phyloP scores from a whole-genome alignment of 2,888 invertebrate species.

The Plagodis dolabraria region DNA sequence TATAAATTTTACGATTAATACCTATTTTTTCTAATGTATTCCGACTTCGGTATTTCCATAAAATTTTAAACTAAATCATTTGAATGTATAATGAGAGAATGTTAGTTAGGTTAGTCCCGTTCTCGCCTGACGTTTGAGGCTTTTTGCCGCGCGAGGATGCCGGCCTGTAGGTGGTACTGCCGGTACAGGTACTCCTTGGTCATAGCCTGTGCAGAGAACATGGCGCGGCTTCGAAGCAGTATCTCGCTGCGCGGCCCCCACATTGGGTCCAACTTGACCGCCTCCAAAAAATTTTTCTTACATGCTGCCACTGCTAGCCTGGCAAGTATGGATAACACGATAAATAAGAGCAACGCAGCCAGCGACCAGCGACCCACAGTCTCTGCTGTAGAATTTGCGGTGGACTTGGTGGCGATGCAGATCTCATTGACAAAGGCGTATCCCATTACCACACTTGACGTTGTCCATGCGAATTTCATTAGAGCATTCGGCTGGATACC shows the following conservation, averaged over 20 bases:
- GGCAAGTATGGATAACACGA: conserved; percentile 33
- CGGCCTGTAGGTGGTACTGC: conserved; percentile 75
- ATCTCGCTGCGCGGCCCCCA: conserved; percentile 72
- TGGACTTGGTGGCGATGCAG: background rate
- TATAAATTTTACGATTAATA: conserved; percentile 31
- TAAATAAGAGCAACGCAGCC: conserved; percentile 25
- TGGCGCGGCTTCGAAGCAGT: conserved; percentile 69
- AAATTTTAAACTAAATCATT: conserved; percentile 15
- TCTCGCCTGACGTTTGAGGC: conserved; percentile 52
- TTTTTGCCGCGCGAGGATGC: conserved; percentile 62
- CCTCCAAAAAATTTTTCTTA: conserved; percentile 43
- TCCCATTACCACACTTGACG: conserved; percentile 44
- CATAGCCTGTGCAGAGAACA: conserved; percentile 80
- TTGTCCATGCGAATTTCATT: conserved; percentile 61
- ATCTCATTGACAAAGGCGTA: conserved; percentile 54
- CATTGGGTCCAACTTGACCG: conserved; percentile 49
- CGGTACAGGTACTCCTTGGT: conserved; percentile 81
- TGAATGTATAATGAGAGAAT: conserved; percentile 6
- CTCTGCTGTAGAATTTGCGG: conserved; percentile 10
- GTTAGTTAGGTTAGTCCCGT: background rate
- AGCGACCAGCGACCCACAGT: conserved; percentile 39
- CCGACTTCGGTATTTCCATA: conserved; percentile 11
- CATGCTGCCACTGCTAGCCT: conserved; percentile 47
- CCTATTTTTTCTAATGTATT: conserved; percentile 17
- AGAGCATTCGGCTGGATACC: conserved; percentile 63